Conservation (phyloP, 2,888 invertebrate species). For the Chloroclysta siterata region DNA sequence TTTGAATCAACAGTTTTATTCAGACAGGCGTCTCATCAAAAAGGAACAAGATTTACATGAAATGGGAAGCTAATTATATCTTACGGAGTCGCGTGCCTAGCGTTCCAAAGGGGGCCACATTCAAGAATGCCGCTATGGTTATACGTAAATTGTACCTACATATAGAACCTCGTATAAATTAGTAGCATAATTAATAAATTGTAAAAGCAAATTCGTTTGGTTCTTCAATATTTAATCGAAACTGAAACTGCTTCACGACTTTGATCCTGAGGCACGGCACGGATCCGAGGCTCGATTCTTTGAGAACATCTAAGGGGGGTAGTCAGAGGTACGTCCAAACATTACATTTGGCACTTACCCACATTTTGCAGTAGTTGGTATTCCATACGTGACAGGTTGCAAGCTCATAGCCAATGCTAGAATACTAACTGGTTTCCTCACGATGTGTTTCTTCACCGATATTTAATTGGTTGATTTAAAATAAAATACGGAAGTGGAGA, state of each 20-base stretch:
- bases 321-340: too few relatives aligned
- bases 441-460: too few relatives aligned
- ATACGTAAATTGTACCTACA: background rate
- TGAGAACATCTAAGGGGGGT: too few relatives aligned
- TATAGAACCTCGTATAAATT: constrained; percentile 7
- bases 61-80: constrained; percentile 74
- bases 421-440: too few relatives aligned
- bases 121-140: constrained; percentile 39
- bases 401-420: too few relatives aligned
- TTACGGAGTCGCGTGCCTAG: constrained; percentile 66
- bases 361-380: too few relatives aligned
- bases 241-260: too few relatives aligned
- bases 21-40: constrained; percentile 46
- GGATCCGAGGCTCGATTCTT: too few relatives aligned
- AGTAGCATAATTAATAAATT: constrained; percentile 16
- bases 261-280: too few relatives aligned
- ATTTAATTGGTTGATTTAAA: background rate
- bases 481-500: background rate
- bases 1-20: constrained; percentile 43
- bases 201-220: background rate
- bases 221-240: background rate
- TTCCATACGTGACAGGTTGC: too few relatives aligned
- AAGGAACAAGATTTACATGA: constrained; percentile 61
- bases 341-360: too few relatives aligned
- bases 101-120: constrained; percentile 52